A percentile compares a stretch with the other conserved stretches of the same genome.
Conservation (phyloP, 2,113 vertebrate species). For the Rhinopomastus cyanomelas region DNA sequence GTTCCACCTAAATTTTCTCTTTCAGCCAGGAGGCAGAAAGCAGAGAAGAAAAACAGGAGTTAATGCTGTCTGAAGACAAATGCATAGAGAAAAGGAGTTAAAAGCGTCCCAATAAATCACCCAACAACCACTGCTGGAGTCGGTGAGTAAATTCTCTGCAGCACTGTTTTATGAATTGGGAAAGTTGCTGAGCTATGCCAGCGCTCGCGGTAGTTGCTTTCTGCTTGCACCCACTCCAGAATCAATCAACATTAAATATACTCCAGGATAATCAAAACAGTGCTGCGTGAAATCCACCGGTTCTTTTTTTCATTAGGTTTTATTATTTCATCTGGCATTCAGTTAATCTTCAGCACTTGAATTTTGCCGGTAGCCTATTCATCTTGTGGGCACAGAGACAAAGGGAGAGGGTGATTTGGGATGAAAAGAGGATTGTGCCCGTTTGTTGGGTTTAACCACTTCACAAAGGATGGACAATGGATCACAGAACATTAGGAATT, state of each 20-base stretch:
- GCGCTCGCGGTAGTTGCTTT: not conserved
- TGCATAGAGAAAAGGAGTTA: not conserved
- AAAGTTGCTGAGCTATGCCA: not conserved
- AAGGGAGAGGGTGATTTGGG: not conserved
- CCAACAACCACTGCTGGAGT: not conserved
- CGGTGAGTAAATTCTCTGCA: not conserved
- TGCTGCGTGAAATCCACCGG: not conserved
- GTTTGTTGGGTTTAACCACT: not conserved
- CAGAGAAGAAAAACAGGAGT: not conserved
- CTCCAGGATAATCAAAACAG: not conserved
- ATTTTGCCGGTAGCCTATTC: not conserved
- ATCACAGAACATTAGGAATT: too few relatives aligned
- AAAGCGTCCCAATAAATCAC: not conserved
- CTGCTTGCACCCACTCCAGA: not conserved
- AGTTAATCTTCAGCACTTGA: not conserved
- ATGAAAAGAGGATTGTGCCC: not conserved
- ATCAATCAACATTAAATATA: not conserved
- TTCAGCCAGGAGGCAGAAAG: not conserved
- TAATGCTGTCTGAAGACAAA: not conserved
- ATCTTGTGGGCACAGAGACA: not conserved
- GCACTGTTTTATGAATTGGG: not conserved
- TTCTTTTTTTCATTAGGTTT: not conserved
- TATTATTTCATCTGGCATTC: not conserved
- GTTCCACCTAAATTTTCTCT: not conserved
- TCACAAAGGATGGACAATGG: not conserved